phyloP scores from a whole-genome alignment of 2,797 vertebrate genomes.

The Crossoptilon crossoptilon region DNA sequence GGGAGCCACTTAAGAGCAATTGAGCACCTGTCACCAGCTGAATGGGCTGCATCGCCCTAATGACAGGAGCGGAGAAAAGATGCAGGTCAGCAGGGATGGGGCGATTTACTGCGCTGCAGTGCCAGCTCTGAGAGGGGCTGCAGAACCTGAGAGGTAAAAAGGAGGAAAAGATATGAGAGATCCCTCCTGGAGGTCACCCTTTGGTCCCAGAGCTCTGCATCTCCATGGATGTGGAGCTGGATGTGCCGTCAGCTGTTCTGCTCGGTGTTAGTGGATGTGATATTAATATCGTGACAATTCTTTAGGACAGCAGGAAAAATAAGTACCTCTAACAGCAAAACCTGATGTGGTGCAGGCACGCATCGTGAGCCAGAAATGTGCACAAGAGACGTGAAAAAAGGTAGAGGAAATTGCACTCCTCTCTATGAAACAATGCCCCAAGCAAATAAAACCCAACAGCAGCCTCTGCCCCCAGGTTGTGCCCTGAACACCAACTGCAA shows the following conservation, averaged over 20 bases:
- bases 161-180: neutral
- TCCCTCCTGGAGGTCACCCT: neutral
- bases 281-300: neutral
- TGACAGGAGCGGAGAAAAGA: slow-evolving; percentile 58
- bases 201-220: accelerated
- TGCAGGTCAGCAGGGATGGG: slow-evolving; percentile 36
- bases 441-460: neutral
- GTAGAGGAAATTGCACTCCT: neutral
- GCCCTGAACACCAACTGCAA: neutral
- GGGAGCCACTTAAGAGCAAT: slow-evolving; percentile 70
- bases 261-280: neutral
- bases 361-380: accelerated
- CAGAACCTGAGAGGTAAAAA: neutral
- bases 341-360: accelerated
- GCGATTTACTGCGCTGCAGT: slow-evolving; percentile 15
- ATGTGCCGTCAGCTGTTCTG: neutral
- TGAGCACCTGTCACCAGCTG: slow-evolving; percentile 72
- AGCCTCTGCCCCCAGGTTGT: neutral
- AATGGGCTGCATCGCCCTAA: slow-evolving; percentile 54
- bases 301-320: accelerated
- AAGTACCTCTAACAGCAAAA: neutral
- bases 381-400: accelerated
- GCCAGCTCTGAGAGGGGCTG: neutral
- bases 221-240: neutral
- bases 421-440: neutral